These are phyloP conservation scores for Apamea epomidion DNA, from an alignment of 2,888 invertebrate genomes.

Conservation along the genomic window DNA sequence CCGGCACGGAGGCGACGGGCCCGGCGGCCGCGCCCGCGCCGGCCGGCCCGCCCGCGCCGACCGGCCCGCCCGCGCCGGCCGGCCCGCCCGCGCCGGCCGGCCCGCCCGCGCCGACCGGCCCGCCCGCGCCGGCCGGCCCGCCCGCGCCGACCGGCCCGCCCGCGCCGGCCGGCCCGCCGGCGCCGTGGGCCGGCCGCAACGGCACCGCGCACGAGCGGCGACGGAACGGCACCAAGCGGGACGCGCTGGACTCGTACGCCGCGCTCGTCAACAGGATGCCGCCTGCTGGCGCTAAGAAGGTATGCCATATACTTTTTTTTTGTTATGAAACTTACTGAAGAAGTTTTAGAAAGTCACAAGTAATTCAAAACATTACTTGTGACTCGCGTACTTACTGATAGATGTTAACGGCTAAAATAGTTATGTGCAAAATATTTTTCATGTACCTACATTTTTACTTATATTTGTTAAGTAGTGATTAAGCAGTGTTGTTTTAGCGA, in stretches of 20 bases:
- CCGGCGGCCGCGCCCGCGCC: slow-evolving; percentile 30
- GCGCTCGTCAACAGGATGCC: slow-evolving; percentile 86
- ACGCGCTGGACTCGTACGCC: slow-evolving; percentile 82
- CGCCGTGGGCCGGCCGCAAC: slow-evolving; percentile 76
- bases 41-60: slow-evolving; percentile 29
- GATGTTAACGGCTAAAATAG: too few relatives aligned
- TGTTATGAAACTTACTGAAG: too few relatives aligned
- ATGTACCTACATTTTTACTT: too few relatives aligned
- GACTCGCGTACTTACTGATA: too few relatives aligned
- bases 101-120: slow-evolving; percentile 63
- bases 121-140: slow-evolving; percentile 82
- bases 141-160: slow-evolving; percentile 72
- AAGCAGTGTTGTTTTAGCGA: too few relatives aligned
- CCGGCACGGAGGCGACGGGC: slow-evolving; percentile 78
- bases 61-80: slow-evolving; percentile 55
- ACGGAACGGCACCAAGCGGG: slow-evolving; percentile 81
- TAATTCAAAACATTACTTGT: too few relatives aligned
- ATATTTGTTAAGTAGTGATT: too few relatives aligned
- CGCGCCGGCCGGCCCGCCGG: slow-evolving; percentile 28
- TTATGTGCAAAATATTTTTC: too few relatives aligned
- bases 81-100: slow-evolving; percentile 58
- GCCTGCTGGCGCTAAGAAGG: slow-evolving; percentile 86
- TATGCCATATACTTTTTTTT: not conserved
- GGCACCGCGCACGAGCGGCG: slow-evolving; percentile 74
- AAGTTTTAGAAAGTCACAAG: too few relatives aligned